These are phyloP conservation scores for Drosophila mayaguana DNA, from an alignment of 2,888 invertebrate species.

Conservation along the genomic window DNA sequence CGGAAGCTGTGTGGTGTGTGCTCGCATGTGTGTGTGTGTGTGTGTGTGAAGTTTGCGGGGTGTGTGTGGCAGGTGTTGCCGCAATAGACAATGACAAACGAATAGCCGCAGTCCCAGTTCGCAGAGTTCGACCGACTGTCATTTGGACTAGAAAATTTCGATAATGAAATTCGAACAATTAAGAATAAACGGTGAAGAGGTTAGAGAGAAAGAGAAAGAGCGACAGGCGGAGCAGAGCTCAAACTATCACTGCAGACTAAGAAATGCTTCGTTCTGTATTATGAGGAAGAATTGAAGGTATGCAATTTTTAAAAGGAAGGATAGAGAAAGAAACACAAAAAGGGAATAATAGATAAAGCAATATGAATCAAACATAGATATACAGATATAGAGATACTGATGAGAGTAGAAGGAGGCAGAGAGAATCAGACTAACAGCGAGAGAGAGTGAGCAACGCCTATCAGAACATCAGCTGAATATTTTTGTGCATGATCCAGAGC, in stretches of 20 bases:
- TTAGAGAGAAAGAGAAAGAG: not conserved
- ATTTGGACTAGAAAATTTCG: slow-evolving; percentile 57
- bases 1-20: not conserved
- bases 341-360: no score
- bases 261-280: not conserved
- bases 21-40: not conserved
- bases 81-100: slow-evolving; percentile 66
- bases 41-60: slow-evolving; percentile 1
- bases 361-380: no score
- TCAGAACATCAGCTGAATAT: no score
- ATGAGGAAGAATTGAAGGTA: no score
- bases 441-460: no score
- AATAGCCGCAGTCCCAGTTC: slow-evolving; percentile 59
- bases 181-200: not conserved
- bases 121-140: slow-evolving; percentile 25
- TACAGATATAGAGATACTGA: no score
- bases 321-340: no score
- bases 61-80: slow-evolving; percentile 37
- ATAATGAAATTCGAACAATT: slow-evolving; percentile 54
- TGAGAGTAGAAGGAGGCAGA: no score
- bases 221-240: not conserved
- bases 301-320: no score
- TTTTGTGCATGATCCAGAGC: no score
- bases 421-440: no score
- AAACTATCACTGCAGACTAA: not conserved